Conservation (phyloP, 2,797 vertebrate species). For the Sparidentex hasta region DNA sequence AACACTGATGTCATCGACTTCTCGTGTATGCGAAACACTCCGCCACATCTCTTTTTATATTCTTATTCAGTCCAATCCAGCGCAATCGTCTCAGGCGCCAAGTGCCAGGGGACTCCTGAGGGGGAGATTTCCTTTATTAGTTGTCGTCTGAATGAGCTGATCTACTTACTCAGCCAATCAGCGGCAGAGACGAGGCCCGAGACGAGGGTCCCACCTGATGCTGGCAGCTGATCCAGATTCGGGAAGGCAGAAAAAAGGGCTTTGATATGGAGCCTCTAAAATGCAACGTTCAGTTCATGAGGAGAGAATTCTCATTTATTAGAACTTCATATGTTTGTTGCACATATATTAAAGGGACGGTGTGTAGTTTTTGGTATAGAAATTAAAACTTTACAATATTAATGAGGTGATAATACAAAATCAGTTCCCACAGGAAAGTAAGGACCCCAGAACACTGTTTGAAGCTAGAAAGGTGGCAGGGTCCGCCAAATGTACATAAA, state of each 20-base stretch:
- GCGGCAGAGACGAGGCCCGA: slow-evolving; percentile 62
- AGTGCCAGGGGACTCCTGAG: slow-evolving; percentile 65
- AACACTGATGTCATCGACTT: slow-evolving; percentile 23
- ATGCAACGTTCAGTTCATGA: background rate
- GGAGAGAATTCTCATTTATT: background rate
- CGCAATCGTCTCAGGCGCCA: slow-evolving; percentile 57
- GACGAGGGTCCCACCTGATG: slow-evolving; percentile 74
- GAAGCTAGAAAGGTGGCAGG: no score
- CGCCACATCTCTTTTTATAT: slow-evolving; percentile 32
- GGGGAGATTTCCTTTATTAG: slow-evolving; percentile 82
- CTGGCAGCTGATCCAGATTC: slow-evolving; percentile 72
- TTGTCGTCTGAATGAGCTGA: slow-evolving; percentile 79
- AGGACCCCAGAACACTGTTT: no score
- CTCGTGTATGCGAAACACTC: slow-evolving; percentile 46
- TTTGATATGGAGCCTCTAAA: slow-evolving; percentile 5
- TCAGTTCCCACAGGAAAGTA: no score
- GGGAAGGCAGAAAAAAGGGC: slow-evolving; percentile 31
- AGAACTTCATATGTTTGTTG: background rate
- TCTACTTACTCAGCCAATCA: slow-evolving; percentile 85
- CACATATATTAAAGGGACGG: no score
- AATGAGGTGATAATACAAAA: no score
- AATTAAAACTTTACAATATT: no score
- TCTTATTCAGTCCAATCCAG: slow-evolving; percentile 53
- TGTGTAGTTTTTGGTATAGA: no score
- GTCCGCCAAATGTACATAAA: no score